Percentiles rank a stretch among this genome's conserved stretches.
Evolutionary conservation across 1,140 invertebrate species (phyloP).

Genomic region (Holcopasites calliopsidis): DNA sequence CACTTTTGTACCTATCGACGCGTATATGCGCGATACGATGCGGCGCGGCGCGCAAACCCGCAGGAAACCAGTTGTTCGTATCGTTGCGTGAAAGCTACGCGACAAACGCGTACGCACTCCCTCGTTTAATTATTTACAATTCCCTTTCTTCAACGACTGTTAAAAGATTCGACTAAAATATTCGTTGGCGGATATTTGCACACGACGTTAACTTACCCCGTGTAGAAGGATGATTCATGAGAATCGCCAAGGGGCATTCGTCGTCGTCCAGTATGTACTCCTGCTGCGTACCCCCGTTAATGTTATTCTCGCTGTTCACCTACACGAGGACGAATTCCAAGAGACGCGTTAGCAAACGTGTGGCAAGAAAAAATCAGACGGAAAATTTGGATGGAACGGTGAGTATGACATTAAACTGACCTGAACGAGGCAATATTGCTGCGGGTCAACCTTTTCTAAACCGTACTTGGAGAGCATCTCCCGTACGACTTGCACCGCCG

Average conservation of each 20-base stretch:
- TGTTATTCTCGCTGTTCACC: slow-evolving; percentile 84
- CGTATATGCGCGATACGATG: not conserved
- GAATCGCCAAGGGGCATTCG: slow-evolving; percentile 96
- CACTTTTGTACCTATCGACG: not conserved
- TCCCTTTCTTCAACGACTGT: no score
- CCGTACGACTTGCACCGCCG: slow-evolving; percentile 93
- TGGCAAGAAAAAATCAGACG: not conserved
- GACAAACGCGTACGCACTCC: no score
- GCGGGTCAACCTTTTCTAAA: slow-evolving; percentile 91
- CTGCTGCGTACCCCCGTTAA: slow-evolving; percentile 80
- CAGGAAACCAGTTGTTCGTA: not conserved
- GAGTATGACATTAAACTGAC: no score
- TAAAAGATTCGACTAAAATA: no score
- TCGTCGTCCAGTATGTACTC: slow-evolving; percentile 98
- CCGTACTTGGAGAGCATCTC: slow-evolving; percentile 99
- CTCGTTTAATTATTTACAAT: not conserved
- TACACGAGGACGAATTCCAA: slow-evolving; percentile 60
- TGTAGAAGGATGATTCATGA: slow-evolving; percentile 92
- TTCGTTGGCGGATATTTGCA: no score
- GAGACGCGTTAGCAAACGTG: no score
- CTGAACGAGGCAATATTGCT: slow-evolving; percentile 97
- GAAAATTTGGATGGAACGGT: no score
- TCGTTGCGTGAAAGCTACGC: not conserved
- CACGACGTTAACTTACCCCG: slow-evolving; percentile 86
- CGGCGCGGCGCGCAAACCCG: no score